phyloP scores from a whole-genome alignment of 2,113 vertebrate genomes.

The Podiceps cristatus region DNA sequence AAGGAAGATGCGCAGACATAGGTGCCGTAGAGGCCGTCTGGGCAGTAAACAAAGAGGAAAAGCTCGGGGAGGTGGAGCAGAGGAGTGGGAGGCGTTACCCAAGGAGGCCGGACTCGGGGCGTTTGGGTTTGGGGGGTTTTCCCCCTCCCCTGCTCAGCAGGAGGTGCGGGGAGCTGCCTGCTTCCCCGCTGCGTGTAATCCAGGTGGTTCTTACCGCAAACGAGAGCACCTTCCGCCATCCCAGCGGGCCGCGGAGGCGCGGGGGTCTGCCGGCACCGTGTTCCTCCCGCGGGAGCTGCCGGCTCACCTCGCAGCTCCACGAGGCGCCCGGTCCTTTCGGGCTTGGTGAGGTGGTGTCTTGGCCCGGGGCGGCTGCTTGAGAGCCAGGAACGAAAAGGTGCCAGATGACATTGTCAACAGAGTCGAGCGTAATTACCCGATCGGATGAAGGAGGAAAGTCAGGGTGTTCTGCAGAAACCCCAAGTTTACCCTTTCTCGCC shows the following conservation, averaged over 20 bases:
- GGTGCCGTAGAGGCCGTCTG: not conserved
- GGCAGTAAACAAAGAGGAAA: not conserved
- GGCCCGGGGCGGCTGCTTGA: not conserved
- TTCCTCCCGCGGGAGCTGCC: not conserved
- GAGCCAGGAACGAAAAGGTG: not conserved
- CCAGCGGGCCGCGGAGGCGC: no score
- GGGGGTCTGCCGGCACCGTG: not conserved
- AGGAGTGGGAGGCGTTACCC: not conserved
- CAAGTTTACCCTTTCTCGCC: not conserved
- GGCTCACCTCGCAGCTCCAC: not conserved
- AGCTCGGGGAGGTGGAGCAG: not conserved
- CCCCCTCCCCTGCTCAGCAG: not conserved
- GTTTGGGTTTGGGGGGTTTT: no score
- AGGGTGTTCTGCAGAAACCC: not conserved
- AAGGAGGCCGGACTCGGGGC: not conserved
- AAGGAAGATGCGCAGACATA: accelerated
- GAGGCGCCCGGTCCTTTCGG: not conserved
- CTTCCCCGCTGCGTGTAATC: not conserved
- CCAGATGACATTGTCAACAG: not conserved
- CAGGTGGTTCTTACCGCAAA: not conserved
- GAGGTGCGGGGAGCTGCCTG: not conserved
- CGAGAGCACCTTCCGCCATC: no score
- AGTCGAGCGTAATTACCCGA: not conserved
- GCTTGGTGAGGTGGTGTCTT: not conserved
- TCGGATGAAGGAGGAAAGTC: not conserved